Conservation (phyloP, 2,888 invertebrate species). For the Folsomia manolachei region DNA sequence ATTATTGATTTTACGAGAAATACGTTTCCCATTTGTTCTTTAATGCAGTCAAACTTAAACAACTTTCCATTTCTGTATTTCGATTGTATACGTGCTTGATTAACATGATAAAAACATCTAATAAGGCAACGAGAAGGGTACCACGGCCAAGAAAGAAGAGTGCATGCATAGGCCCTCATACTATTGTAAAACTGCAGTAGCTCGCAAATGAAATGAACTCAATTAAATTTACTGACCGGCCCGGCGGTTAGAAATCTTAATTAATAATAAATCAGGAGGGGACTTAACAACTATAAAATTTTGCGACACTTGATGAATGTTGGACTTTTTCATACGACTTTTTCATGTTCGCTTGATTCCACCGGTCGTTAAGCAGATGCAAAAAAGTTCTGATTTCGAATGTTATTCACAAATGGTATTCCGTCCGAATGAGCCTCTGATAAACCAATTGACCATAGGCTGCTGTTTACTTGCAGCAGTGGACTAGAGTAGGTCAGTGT, state of each 20-base stretch:
- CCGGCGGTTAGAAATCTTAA: not conserved
- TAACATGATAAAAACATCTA: not conserved
- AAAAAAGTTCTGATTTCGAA: not conserved
- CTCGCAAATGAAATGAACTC: not conserved
- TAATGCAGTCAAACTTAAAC: not conserved
- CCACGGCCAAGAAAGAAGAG: too few relatives aligned
- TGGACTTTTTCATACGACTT: not conserved
- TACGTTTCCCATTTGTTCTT: not conserved
- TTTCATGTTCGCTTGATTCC: too few relatives aligned
- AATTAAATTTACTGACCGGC: not conserved
- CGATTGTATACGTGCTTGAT: not conserved
- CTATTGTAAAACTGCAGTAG: not conserved
- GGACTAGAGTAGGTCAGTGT: slow-evolving; percentile 19
- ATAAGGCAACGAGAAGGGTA: too few relatives aligned
- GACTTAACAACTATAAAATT: not conserved
- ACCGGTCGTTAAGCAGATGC: not conserved
- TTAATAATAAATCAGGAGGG: not conserved
- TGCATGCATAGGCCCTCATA: too few relatives aligned
- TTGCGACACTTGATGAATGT: not conserved
- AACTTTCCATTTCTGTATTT: not conserved
- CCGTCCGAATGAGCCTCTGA: not conserved
- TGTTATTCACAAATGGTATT: not conserved
- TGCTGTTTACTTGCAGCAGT: not conserved
- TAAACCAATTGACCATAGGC: not conserved
- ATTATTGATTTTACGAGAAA: not conserved